Evolutionary conservation across 53 echinoderm and acorn worm species (phyloP), one percentile per base, ranked within the genome.

Genomic region (Stichopus horrens): DNA sequence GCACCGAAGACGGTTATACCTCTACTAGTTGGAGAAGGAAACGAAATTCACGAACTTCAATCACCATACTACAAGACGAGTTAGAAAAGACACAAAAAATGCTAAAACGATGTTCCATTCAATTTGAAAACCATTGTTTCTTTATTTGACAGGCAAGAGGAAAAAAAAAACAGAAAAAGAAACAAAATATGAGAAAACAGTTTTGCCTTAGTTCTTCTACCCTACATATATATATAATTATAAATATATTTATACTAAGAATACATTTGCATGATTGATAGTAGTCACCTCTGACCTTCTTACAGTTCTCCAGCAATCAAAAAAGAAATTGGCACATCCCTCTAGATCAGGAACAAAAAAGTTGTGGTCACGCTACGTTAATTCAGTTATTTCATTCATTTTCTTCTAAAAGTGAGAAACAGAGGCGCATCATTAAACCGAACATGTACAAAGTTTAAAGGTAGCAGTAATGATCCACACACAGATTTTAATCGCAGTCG

Each of bases 161-260:
- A 18, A 85, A 65, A 85, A 65, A 68, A 65, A 16, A 7, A 85
- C 9, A 58, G 83, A 37, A 19, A 58, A 37, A 22, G 51, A 65
- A 52, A 52, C 23, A 85, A 85, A 85, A 85, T 37, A 14, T 21
- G 85, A 76, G 77, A 76, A 85, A 67, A 85, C 85, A 85, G 52
- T 66, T 85, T 85, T 85, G 85, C 85, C 85, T 85, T 85, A 81
- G 56, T 58, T 81, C 22, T 68, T 58, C 85, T 85, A 85, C 85
- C 85, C 85, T 85, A 85, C 67, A 85, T 85, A 85, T 85, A 85
- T 85, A 85, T 85, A 85, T 85, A 52, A 85, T 85, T 65, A 85
- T 85, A 85, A 85, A 85, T 85, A 84, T 84, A 85, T 85, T 85
- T 85, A 53, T 85, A 85, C 85, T 85, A 85, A 85, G 85, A 85